Base-by-base conservation (phyloP, 2,797 vertebrate genomes). In the Lacerta bilineata region DNA sequence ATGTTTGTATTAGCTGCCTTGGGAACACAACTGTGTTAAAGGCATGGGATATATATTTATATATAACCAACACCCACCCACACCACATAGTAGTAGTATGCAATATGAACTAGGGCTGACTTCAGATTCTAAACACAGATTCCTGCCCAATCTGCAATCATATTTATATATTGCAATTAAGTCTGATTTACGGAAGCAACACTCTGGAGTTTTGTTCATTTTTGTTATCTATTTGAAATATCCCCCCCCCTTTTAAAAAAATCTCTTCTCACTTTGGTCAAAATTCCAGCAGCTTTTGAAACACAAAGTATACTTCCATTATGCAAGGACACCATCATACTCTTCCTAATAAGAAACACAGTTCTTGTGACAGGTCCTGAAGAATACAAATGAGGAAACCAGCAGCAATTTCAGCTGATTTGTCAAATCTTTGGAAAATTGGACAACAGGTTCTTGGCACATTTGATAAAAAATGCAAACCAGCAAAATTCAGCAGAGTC, bases 381-480 rank as follows among this genome's bases (percentile, higher is more conserved):
- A 64, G 59, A 39, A 85, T 64, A 27, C 64, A 9, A 85, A 64
- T 85, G 74, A 77, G 39, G 55, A 85, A 85, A 85, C 61, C 59
- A 66, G 59, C 39, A 85, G 9, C 33, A 20, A 15, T 77, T 85
- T 85, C 74, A 33, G 29, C 84, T 33, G 59, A 66, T 61, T 27
- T 43, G 59, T 41, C 74, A 66, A 43, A 77, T 76, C 72, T 64
- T 75, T 64, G 59, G 71, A 41, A 66, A 77, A 77, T 33, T 66
- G 55, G 55, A 77, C 41, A 66, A 85, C 27, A 5, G 27, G 27
- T 10, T 81, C 36, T 77, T 10, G 25, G 74, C 4, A 66, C 29
- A 8, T 43, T 83, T 69, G 66, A 46, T 83, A 46, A 83, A 83
- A 69, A 83, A 46, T 69, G 29, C 66, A 71, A 69, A 18, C 64